These are phyloP conservation scores for Centropus unirufus DNA, from an alignment of 2,113 vertebrate genomes.

Conservation along the genomic window DNA sequence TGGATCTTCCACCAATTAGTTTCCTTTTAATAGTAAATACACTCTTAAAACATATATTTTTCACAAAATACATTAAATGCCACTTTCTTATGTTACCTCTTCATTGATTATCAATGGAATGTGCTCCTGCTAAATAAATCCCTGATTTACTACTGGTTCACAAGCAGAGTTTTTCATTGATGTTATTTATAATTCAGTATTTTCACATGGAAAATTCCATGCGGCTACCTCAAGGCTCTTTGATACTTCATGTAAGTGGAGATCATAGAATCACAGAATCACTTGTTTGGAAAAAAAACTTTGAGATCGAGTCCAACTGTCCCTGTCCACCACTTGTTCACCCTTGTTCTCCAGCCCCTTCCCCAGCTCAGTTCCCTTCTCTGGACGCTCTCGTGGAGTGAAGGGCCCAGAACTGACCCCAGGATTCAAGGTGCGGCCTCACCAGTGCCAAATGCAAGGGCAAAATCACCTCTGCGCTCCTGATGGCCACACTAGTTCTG, in stretches of 20 bases:
- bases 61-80: neutral
- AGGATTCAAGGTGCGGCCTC: too few relatives aligned
- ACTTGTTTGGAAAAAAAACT: too few relatives aligned
- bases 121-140: slow-evolving; percentile 19
- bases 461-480: too few relatives aligned
- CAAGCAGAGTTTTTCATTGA: neutral
- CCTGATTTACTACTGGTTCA: neutral
- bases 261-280: too few relatives aligned
- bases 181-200: neutral
- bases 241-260: neutral
- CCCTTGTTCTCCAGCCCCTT: too few relatives aligned
- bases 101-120: neutral
- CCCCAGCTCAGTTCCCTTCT: too few relatives aligned
- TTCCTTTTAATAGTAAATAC: neutral
- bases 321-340: too few relatives aligned
- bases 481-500: too few relatives aligned
- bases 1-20: neutral
- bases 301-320: too few relatives aligned
- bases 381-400: too few relatives aligned
- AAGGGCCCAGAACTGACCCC: too few relatives aligned
- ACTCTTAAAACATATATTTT: neutral
- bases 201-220: neutral
- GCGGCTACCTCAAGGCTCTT: neutral
- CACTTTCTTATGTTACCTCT: neutral
- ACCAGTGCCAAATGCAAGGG: too few relatives aligned